Evolutionary conservation across 2,888 invertebrate genomes (phyloP).

Genomic region (Phyllotreta striolata): DNA sequence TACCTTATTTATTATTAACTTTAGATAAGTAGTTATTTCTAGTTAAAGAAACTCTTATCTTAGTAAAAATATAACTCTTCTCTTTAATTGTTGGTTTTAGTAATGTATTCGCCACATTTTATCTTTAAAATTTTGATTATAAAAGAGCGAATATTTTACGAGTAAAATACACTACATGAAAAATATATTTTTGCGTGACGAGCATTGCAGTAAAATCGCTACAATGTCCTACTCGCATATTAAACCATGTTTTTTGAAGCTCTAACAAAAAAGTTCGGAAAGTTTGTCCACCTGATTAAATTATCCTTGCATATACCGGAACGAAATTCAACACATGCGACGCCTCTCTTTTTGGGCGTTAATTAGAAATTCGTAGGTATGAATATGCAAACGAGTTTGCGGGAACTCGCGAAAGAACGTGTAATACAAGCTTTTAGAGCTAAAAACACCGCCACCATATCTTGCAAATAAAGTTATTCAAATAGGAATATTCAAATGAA

Average conservation of each 20-base stretch:
- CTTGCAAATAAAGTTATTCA: constrained; percentile 49
- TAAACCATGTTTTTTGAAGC: constrained; percentile 11
- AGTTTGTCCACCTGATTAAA: constrained; percentile 35
- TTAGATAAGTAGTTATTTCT: too few relatives aligned
- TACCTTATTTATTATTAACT: too few relatives aligned
- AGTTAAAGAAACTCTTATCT: too few relatives aligned
- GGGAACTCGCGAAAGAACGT: constrained; percentile 47
- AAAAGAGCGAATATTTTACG: too few relatives aligned
- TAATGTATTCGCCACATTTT: too few relatives aligned
- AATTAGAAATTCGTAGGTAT: constrained; percentile 48
- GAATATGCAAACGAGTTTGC: constrained; percentile 49
- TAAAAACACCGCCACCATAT: constrained; percentile 44
- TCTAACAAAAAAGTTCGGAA: constrained; percentile 18
- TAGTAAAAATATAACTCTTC: too few relatives aligned
- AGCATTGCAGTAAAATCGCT: neutral
- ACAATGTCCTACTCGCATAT: constrained; percentile 20
- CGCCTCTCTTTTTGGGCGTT: constrained; percentile 44
- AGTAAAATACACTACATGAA: too few relatives aligned
- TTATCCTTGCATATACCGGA: constrained; percentile 35
- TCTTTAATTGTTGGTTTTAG: too few relatives aligned
- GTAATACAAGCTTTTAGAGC: constrained; percentile 48
- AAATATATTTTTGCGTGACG: too few relatives aligned
- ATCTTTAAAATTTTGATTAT: too few relatives aligned
- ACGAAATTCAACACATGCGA: constrained; percentile 46
- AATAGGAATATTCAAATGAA: constrained; percentile 46